Evolutionary conservation across 35 echinoderm and acorn worm species (phyloP).

Genomic region (Lytechinus pictus): DNA sequence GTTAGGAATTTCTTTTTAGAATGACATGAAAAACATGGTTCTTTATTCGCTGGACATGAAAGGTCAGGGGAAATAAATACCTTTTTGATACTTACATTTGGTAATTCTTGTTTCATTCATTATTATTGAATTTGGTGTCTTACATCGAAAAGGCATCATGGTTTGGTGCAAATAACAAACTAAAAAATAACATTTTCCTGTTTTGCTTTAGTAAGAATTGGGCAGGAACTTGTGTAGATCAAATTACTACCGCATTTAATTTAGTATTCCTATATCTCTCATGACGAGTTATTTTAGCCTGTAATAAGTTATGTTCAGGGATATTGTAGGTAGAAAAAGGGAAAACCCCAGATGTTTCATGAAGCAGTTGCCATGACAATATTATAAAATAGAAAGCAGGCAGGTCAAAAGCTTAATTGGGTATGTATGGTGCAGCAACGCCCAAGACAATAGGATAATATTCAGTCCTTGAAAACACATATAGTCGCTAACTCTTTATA

Average conservation of each 20-base stretch:
- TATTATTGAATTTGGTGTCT: not conserved
- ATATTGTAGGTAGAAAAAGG: not conserved
- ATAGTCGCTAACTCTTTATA: too few relatives aligned
- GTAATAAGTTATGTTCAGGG: not conserved
- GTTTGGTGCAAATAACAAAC: not conserved
- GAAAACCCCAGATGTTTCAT: not conserved
- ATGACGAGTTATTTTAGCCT: not conserved
- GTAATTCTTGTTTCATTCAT: not conserved
- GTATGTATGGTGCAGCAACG: too few relatives aligned
- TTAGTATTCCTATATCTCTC: not conserved
- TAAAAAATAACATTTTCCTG: not conserved
- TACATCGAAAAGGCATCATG: not conserved
- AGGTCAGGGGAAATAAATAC: not conserved
- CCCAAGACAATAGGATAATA: too few relatives aligned
- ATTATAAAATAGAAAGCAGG: not conserved
- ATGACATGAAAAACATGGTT: too few relatives aligned
- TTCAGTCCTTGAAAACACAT: too few relatives aligned
- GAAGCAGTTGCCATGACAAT: not conserved
- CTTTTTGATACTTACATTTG: not conserved
- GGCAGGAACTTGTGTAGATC: not conserved
- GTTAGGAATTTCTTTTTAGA: too few relatives aligned
- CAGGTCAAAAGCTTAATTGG: too few relatives aligned
- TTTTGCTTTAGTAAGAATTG: not conserved
- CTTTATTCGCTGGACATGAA: too few relatives aligned
- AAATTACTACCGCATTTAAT: not conserved